Evolutionary conservation across 2,797 vertebrate genomes (phyloP), one percentile per base, ranked within the genome.

Genomic region (Iguana delicatissima): DNA sequence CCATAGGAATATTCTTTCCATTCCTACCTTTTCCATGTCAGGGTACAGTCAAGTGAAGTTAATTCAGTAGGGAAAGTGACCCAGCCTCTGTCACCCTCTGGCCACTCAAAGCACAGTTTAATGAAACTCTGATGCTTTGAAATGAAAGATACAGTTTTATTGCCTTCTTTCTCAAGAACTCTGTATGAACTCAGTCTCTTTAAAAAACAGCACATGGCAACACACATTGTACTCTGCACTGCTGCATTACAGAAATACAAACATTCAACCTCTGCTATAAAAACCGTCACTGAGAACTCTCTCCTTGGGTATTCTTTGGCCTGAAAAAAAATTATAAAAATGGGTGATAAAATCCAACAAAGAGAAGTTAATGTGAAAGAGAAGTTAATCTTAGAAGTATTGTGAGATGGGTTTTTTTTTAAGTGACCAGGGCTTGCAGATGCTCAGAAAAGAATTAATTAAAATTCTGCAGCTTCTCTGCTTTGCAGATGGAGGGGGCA

Each of bases 371-470:
- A n/a, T 84, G 26, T 0, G 12, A 89, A 77, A 89, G 46, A 85
- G 26, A 90, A 85, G 52, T 74, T 90, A 79, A 85, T 90, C 50
- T 82, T 85, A 90, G 62, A 64, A 86, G 35, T 72, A 42, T 1
- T 5, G 18, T 38, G 2, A 24, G 13, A 62, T 18, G 67, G 12
- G 72, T 84, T 76, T 81, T 35, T 35, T 81, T 86, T 80, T 89
- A 89, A 92, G 84, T 84, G 93, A 89, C 93, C 87, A 90, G 87
- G 92, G 87, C 91, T 96, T 57, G 24, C 55, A 89, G 91, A 85
- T 81, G 84, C 59, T 80, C 80, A 90, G 89, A 92, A 77, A 26
- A 90, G 94, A 93, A 85, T 92, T 93, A 80, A 92, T 96, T 96
- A 93, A 93, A 96, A 95, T 96, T 93, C 95, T 79, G 38, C 85